Base-by-base conservation (phyloP, 2,888 invertebrate species). In the Neoitamus cyanurus region DNA sequence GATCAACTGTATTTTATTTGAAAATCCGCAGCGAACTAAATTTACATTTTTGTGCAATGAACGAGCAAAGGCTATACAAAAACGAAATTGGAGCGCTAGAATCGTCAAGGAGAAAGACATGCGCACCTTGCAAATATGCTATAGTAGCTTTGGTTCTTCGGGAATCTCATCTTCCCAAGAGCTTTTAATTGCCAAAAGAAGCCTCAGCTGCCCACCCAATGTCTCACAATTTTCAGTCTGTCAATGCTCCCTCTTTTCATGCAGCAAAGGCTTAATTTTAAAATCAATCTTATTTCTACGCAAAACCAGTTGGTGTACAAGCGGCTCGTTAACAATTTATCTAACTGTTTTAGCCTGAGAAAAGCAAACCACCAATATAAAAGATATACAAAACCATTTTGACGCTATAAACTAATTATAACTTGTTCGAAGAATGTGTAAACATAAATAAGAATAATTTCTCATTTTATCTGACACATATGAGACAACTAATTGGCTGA, bases 1-100 rank as follows among this genome's bases (percentile, higher is more conserved):
- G 30, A 25, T 77, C 83, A 82, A 83, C 85, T 86, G 87, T 86
- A 86, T 87, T 86, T 86, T 86, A 84, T 84, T 86, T 84, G 85
- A 87, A 87, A 87, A 87, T 86, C 86, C 86, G 86, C 87, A 87
- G 87, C 87, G 84, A 87, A 87, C 87, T 87, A 87, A 86, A 86
- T 85, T 84, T 86, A 85, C 85, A 85, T 84, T 83, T 85, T 84
- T 84, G 80, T 85, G 84, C 84, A 80, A 82, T 83, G 69, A 28
- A 80, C 68, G n/a, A 69, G 42, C 34, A 48, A 31, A 80, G 80
- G n/a, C 20, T 36, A 13, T 20, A 58, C 15, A 48, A 34, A 9
- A 75, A 13, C n/a, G 37, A 34, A 15, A 37, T 36, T 42, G 58
- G 20, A 30, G 80, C 80, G 80, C 80, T 68, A 28, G 20, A 69